Evolutionary conservation across 2,113 vertebrate genomes (phyloP), one percentile per base, ranked within the genome.

Genomic region (Corythoichthys haematopterus): DNA sequence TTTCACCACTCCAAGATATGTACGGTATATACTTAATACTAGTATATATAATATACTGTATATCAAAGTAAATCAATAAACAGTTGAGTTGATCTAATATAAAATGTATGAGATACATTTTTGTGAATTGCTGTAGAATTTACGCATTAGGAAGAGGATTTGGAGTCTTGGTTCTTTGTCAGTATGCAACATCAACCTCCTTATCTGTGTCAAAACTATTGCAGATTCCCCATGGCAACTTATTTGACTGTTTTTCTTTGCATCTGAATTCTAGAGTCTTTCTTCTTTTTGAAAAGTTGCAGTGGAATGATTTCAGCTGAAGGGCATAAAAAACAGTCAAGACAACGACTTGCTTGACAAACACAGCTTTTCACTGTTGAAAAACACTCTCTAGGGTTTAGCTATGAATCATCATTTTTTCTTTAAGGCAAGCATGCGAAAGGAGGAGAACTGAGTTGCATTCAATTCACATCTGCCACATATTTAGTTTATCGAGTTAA

Each of bases 141-240:
- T 43, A 43, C 9, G 6, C 40, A 43, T 43, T 43, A 43, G 40
- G 9, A 43, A 43, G 40, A 43, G 40, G 13, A 57, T 38, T 50
- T 65, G 16, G 12, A 66, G 20, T 53, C 7, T 5, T 65, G 36
- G n/a, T 55, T 46, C 47, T 6, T 70, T 66, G 40, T 52, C 48
- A 50, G 60, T 20, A 56, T 60, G 50, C 45, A 56, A 64, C 59
- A 65, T n/a, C 8, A 53, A 51, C 20, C 16, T 57, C 75, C 35
- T 56, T 8, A 28, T 33, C 35, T 2, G 16, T 48, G 13, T 20
- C 66, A 64, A 50, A 55, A 50, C 71, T 52, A 11, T 59, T 13
- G 43, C 70, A 48, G 43, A 69, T 57, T 68, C 56, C 48, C 58
- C 37, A 68, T 47, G n/a, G 20, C 47, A 48, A 43, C 58, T 47